Evolutionary conservation across 1,140 invertebrate genomes (phyloP).

Genomic region (Leptinotarsa undecemlineata): DNA sequence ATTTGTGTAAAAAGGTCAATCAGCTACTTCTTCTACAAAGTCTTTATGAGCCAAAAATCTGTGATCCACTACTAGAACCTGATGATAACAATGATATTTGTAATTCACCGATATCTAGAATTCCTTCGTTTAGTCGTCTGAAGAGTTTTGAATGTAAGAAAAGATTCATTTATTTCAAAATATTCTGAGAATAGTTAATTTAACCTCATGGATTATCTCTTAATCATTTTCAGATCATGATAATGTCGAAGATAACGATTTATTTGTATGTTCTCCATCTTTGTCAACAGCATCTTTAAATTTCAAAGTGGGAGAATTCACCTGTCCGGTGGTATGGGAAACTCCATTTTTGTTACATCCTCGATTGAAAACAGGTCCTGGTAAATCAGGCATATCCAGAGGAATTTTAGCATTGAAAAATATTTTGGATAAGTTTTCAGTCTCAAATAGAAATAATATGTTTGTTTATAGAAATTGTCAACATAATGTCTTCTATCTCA

Average conservation of each 20-base stretch:
- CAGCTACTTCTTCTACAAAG: conserved; percentile 73
- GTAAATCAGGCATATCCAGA: conserved; percentile 63
- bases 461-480: conserved; percentile 75
- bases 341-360: conserved; percentile 74
- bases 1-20: conserved; percentile 74
- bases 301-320: conserved; percentile 70
- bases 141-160: conserved; percentile 50
- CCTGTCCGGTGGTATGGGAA: conserved; percentile 75
- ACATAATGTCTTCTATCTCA: conserved; percentile 73
- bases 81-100: conserved; percentile 55
- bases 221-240: conserved; percentile 36
- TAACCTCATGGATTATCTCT: background rate
- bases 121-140: conserved; percentile 39
- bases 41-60: conserved; percentile 72
- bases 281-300: conserved; percentile 59
- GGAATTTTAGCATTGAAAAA: conserved; percentile 68
- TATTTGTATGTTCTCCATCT: conserved; percentile 39
- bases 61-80: conserved; percentile 71
- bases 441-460: conserved; percentile 79
- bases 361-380: conserved; percentile 68
- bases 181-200: background rate
- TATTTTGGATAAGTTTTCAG: conserved; percentile 73
- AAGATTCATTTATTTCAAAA: background rate
- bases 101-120: conserved; percentile 36
- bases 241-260: conserved; percentile 44